Evolutionary conservation across 1,140 invertebrate genomes (phyloP), one percentile per base, ranked within the genome.

Genomic region (Heliconius nattereri): DNA sequence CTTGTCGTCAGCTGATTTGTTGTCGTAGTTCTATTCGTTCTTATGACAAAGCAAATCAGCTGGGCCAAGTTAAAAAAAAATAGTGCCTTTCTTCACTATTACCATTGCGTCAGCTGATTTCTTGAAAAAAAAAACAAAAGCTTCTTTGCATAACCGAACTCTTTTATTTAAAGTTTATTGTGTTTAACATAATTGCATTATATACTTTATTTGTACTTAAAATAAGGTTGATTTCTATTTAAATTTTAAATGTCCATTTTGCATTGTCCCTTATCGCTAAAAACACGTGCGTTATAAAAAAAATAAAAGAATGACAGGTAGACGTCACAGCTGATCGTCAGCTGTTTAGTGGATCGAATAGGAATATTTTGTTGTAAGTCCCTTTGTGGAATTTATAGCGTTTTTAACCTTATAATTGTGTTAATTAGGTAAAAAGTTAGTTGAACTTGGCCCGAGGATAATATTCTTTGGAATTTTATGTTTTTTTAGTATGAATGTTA

Each of bases 241-340:
- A 66, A 11, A 3, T 57, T n/a, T 26, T 29, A 35, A 49, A 45
- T 20, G 73, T 80, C 73, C 70, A 76, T 80, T 76, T 80, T 45
- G 70, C 29, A 80, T 71, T 80, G 49, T 29, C 49, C 78, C 54
- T 79, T 75, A 57, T 80, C 23, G 78, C 78, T 73, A 79, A 80
- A 79, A 80, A 76, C 78, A 80, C 78, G 78, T 80, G 78, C 74
- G 78, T n/a, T 45, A n/a, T 9, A 75, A 72, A 80, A 60, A 80
- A 71, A 35, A 71, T 75, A 75, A 79, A 76, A 80, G 78, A 80
- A 80, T 80, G 52, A 80, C 78, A 80, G 78, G 78, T 80, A 79
- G 78, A 71, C 54, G 73, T 71, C 40, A 81, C 79, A 81, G 79
- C 79, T 81, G 79, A 81, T 78, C 32, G 79, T 81, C 79, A 81